Evolutionary conservation across 2,888 invertebrate genomes (phyloP).

Genomic region (Synergus itoensis): DNA sequence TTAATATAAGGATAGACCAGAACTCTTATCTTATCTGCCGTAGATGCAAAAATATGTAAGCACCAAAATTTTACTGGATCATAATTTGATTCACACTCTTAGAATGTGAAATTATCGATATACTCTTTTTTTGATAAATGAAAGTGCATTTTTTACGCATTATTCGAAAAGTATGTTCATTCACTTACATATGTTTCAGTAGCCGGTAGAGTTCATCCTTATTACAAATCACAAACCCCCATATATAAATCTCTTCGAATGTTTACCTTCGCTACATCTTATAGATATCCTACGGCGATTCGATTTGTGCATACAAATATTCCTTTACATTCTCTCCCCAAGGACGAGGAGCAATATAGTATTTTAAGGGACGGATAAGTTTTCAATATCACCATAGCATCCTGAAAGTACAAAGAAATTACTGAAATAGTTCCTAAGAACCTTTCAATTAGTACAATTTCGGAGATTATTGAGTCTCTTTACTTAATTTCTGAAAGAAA

Average conservation of each 20-base stretch:
- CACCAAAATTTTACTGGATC: neutral
- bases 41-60: neutral
- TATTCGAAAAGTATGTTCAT: neutral
- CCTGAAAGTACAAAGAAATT: no score
- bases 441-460: no score
- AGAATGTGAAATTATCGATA: neutral
- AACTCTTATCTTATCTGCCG: neutral
- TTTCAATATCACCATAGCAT: neutral
- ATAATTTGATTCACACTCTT: neutral
- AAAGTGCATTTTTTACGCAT: neutral
- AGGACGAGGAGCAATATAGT: neutral
- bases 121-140: neutral
- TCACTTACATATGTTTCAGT: neutral
- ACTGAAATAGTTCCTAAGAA: no score
- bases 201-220: neutral
- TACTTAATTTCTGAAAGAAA: no score
- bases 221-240: slow-evolving; percentile 5
- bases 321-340: slow-evolving; percentile 1
- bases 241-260: neutral
- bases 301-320: slow-evolving; percentile 17
- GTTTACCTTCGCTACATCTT: neutral
- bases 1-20: neutral
- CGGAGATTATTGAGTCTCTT: no score
- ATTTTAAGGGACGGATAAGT: neutral
- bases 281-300: slow-evolving; percentile 8